Percentiles rank a stretch among this genome's conserved stretches.
phyloP scores from a whole-genome alignment of 2,113 vertebrate genomes.

The Notechis scutatus region DNA sequence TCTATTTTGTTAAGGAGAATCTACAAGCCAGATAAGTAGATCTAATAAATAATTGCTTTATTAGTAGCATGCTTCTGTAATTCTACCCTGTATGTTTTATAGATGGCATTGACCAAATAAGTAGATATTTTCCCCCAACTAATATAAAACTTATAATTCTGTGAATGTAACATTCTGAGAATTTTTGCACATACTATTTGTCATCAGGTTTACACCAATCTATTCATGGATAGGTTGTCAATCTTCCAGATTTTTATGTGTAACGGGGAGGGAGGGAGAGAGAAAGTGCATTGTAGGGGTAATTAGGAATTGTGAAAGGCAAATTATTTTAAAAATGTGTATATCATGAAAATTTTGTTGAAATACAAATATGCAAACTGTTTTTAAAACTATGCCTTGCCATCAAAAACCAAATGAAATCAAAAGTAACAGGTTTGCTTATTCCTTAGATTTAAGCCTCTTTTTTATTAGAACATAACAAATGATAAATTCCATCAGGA shows the following conservation, averaged over 20 bases:
- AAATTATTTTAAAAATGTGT: not conserved
- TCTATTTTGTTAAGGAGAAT: no score
- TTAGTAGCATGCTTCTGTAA: not conserved
- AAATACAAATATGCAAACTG: not conserved
- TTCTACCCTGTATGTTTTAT: not conserved
- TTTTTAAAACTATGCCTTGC: not conserved
- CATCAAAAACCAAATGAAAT: not conserved
- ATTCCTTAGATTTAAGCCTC: not conserved
- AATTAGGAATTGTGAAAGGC: not conserved
- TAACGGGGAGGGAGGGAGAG: fast-evolving
- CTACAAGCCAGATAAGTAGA: no score
- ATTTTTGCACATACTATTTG: not conserved
- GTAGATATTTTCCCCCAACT: not conserved
- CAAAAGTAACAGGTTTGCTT: not conserved
- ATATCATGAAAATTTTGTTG: not conserved
- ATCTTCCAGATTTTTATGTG: not conserved
- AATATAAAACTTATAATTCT: not conserved
- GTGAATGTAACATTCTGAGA: not conserved
- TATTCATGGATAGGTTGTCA: not conserved
- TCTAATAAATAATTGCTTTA: not conserved
- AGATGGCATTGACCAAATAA: not conserved
- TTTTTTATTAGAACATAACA: not conserved
- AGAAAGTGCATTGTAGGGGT: not conserved
- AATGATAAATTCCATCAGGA: not conserved
- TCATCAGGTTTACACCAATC: not conserved